These are phyloP conservation scores for Danaus melanippus DNA, from an alignment of 1,140 invertebrate species.

Conservation along the genomic window DNA sequence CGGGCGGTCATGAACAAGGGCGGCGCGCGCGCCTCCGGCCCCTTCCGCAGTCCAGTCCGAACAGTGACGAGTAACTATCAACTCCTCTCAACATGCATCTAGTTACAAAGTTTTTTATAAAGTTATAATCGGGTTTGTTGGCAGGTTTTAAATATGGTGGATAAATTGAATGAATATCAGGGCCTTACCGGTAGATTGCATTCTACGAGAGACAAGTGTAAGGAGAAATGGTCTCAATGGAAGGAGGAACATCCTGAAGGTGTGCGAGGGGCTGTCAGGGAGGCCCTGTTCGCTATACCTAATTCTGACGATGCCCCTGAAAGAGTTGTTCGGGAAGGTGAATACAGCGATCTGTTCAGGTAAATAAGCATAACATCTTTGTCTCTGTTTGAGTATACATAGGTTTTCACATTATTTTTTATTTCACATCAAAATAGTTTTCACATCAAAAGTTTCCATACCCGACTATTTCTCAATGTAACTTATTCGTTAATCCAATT, in stretches of 20 bases:
- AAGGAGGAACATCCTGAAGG: conserved; percentile 73
- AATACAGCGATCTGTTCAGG: conserved; percentile 86
- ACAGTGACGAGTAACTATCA: conserved; percentile 17
- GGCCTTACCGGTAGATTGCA: conserved; percentile 82
- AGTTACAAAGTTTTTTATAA: too few relatives aligned
- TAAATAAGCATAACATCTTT: conserved; percentile 48
- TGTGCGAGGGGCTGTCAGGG: conserved; percentile 53
- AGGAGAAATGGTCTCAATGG: conserved; percentile 74
- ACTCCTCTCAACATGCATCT: conserved; percentile 23
- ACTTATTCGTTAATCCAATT: too few relatives aligned
- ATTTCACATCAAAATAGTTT: too few relatives aligned
- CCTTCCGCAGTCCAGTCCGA: conserved; percentile 38
- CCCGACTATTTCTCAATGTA: too few relatives aligned
- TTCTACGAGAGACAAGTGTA: conserved; percentile 74
- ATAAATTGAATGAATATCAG: conserved; percentile 86
- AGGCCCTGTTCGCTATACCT: conserved; percentile 55
- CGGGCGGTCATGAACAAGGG: conserved; percentile 40
- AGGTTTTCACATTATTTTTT: too few relatives aligned
- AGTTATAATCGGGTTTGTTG: too few relatives aligned
- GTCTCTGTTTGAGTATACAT: not conserved
- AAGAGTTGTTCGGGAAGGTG: conserved; percentile 62
- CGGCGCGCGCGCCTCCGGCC: conserved; percentile 55
- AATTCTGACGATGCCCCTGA: conserved; percentile 63
- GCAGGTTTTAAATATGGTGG: conserved; percentile 64
- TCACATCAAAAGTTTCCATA: too few relatives aligned